Evolutionary conservation across 2,888 invertebrate species (phyloP), one percentile per base, ranked within the genome.

Genomic region (Acleris sparsana): DNA sequence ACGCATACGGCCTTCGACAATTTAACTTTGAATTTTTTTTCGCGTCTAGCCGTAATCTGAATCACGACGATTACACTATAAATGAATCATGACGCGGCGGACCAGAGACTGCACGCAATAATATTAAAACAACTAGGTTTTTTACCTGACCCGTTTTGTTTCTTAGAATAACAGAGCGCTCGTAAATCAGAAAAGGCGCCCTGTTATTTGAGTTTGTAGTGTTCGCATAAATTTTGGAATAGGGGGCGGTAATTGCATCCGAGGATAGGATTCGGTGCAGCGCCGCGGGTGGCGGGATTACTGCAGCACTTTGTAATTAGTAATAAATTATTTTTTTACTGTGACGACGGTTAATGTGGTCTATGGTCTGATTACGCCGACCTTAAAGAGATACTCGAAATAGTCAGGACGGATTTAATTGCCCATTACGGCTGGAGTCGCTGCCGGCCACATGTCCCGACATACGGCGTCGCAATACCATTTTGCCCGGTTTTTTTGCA

Each of bases 151-250:
- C 74, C 74, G 76, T 73, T 73, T 56, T 74, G 75, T 83, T 74
- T 89, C 89, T 89, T 76, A 89, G 91, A 91, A 90, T 77, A 80
- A 78, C 78, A 71, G 79, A 77, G 76, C 75, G 78, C 76, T 82
- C 86, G 86, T 90, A 89, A 90, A 91, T 90, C 89, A 87, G 85
- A 74, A 78, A 75, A 83, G 88, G 89, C 88, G 92, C 91, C 92
- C 90, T 91, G 86, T 91, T 88, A 92, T 91, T 91, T 91, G 75
- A 68, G 72, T 70, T 72, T 69, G 82, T 71, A 75, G 75, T 46
- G 46, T 77, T 81, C 84, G 85, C 83, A 86, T 86, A 86, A 87
- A 87, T 83, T 85, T 85, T 81, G 74, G 77, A 76, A 77, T 75
- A 71, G 71, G 72, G 73, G 70, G 71, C 76, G 74, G 82, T 85